These are phyloP conservation scores for Zele albiditarsus DNA, from an alignment of 2,888 invertebrate species.

Conservation along the genomic window DNA sequence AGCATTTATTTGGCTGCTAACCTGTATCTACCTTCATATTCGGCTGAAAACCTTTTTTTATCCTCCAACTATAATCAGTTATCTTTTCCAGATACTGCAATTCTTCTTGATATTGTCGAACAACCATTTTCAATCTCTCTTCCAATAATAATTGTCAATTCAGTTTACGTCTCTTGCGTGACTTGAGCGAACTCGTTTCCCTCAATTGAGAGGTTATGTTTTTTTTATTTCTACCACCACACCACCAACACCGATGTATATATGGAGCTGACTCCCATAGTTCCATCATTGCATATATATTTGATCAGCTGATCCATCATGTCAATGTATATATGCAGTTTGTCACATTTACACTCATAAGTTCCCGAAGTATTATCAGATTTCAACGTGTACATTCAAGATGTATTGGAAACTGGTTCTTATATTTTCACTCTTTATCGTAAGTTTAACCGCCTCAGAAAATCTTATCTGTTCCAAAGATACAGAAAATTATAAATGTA, in stretches of 20 bases:
- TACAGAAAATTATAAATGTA: conserved; percentile 52
- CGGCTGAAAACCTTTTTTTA: conserved; percentile 98
- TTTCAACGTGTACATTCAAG: neutral
- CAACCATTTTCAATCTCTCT: conserved; percentile 82
- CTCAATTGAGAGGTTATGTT: too few relatives aligned
- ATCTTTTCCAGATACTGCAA: conserved; percentile 93
- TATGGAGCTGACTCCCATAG: too few relatives aligned
- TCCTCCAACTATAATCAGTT: conserved; percentile 88
- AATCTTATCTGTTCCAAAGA: neutral
- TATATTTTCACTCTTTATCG: neutral
- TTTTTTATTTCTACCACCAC: too few relatives aligned
- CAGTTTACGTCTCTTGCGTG: neutral
- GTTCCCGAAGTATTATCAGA: too few relatives aligned
- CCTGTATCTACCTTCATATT: conserved; percentile 88
- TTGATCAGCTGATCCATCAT: too few relatives aligned
- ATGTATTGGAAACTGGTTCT: neutral
- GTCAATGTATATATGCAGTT: too few relatives aligned
- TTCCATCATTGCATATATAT: too few relatives aligned
- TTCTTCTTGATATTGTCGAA: conserved; percentile 93
- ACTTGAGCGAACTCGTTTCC: neutral
- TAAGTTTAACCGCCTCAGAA: neutral
- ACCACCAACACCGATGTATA: too few relatives aligned
- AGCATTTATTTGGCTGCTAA: neutral
- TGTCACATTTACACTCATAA: too few relatives aligned
- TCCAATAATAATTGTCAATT: neutral